Percentiles rank a stretch among this genome's conserved stretches.
Evolutionary conservation across 2,113 vertebrate species (phyloP).

Genomic region (Strix uralensis): DNA sequence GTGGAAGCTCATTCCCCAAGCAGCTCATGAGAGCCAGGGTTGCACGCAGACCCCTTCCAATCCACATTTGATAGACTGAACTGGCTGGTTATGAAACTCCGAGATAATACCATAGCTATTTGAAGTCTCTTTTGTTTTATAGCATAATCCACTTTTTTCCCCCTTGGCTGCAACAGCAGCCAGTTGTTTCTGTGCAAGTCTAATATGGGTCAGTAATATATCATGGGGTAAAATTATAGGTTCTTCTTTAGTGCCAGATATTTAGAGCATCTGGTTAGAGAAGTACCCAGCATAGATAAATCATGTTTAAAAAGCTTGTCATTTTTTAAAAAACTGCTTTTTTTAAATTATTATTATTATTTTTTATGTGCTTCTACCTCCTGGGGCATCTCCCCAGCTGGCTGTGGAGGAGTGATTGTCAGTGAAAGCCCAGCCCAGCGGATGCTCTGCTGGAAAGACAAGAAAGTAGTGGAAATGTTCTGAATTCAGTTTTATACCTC

Average conservation of each 20-base stretch:
- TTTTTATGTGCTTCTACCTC: background rate
- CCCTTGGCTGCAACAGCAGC: background rate
- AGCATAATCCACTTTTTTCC: background rate
- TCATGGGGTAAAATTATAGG: background rate
- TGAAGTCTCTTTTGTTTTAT: background rate
- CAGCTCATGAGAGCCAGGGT: background rate
- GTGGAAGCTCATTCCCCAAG: background rate
- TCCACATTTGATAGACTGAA: background rate
- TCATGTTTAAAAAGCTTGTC: background rate
- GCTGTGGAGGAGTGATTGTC: background rate
- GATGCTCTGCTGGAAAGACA: background rate
- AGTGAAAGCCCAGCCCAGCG: background rate
- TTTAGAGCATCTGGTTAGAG: constrained; percentile 5
- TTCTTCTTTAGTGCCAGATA: background rate
- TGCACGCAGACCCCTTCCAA: background rate
- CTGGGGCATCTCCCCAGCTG: background rate
- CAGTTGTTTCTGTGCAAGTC: background rate
- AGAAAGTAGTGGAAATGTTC: background rate
- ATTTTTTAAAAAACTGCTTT: background rate
- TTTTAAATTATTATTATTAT: background rate
- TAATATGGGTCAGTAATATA: background rate
- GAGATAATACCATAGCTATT: background rate
- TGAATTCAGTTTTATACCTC: background rate
- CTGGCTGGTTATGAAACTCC: background rate
- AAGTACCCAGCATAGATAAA: background rate